Conservation (phyloP, 2,797 vertebrate species). For the Trachurus trachurus region DNA sequence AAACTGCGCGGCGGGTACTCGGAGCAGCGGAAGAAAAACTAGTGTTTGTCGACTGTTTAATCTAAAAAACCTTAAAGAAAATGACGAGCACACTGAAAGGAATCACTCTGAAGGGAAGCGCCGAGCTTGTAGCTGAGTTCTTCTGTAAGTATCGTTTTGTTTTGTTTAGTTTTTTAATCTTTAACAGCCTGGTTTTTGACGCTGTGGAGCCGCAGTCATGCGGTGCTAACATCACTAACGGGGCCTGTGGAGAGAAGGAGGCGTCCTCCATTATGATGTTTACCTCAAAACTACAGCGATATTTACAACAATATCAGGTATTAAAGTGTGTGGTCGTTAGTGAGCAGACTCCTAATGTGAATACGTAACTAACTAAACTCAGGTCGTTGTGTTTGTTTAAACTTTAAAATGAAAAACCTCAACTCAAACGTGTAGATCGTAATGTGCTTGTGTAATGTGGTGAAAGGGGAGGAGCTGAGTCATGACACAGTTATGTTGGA, state of each 20-base stretch:
- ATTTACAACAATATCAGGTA: neutral
- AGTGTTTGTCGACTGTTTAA: neutral
- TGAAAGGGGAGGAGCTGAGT: too few relatives aligned
- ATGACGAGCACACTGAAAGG: constrained; percentile 88
- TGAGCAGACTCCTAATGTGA: rapidly evolving
- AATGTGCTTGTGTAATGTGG: neutral
- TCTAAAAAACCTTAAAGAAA: neutral
- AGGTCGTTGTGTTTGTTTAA: rapidly evolving
- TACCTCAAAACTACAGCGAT: too few relatives aligned
- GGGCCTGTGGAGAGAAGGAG: neutral
- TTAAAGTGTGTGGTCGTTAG: neutral
- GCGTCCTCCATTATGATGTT: too few relatives aligned
- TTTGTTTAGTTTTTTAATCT: neutral
- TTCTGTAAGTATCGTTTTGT: constrained; percentile 89
- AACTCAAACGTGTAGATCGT: neutral
- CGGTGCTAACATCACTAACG: constrained; percentile 19
- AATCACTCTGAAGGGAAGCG: constrained; percentile 94
- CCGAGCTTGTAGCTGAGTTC: constrained; percentile 94
- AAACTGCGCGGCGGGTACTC: constrained; percentile 82
- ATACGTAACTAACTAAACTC: rapidly evolving
- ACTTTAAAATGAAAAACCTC: rapidly evolving
- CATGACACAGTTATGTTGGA: too few relatives aligned
- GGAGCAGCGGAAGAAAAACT: neutral
- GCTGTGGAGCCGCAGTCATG: neutral
- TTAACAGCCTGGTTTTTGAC: neutral